Evolutionary conservation across 2,797 vertebrate species (phyloP).

Genomic region (Neostethus bicornis): DNA sequence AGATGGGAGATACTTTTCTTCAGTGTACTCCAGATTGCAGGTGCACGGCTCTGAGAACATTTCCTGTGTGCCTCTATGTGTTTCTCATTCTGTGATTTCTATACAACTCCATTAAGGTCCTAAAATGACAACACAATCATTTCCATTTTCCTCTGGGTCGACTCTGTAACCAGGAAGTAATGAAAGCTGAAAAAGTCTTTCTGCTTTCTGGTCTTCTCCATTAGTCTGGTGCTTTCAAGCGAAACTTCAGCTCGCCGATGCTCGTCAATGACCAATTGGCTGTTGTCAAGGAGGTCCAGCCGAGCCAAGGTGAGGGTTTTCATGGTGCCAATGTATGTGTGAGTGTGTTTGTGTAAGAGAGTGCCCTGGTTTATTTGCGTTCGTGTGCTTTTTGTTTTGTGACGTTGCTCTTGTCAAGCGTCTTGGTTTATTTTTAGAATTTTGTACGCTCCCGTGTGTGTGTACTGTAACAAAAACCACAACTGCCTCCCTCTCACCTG

Average conservation of each 20-base stretch:
- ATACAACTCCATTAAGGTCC: slow-evolving; percentile 20
- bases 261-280: slow-evolving; percentile 84
- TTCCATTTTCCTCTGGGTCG: background rate
- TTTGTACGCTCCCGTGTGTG: slow-evolving; percentile 35
- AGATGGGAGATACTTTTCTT: slow-evolving; percentile 7
- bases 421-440: slow-evolving; percentile 44
- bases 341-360: slow-evolving; percentile 21
- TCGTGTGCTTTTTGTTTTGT: slow-evolving; percentile 52
- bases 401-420: slow-evolving; percentile 43
- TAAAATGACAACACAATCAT: slow-evolving; percentile 3
- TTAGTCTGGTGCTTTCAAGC: slow-evolving; percentile 88
- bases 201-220: slow-evolving; percentile 40
- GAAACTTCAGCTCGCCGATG: slow-evolving; percentile 92
- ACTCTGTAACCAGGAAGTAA: slow-evolving; percentile 25
- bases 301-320: slow-evolving; percentile 80
- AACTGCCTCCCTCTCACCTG: slow-evolving; percentile 60
- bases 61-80: slow-evolving; percentile 2
- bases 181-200: slow-evolving; percentile 30
- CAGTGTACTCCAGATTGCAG: slow-evolving; percentile 5
- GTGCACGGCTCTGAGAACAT: background rate
- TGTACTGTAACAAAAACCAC: slow-evolving; percentile 50
- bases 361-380: slow-evolving; percentile 28
- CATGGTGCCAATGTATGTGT: background rate
- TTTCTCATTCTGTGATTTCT: slow-evolving; percentile 36
- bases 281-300: slow-evolving; percentile 80